phyloP scores from a whole-genome alignment of 2,113 vertebrate species.

The Dasyurus viverrinus region DNA sequence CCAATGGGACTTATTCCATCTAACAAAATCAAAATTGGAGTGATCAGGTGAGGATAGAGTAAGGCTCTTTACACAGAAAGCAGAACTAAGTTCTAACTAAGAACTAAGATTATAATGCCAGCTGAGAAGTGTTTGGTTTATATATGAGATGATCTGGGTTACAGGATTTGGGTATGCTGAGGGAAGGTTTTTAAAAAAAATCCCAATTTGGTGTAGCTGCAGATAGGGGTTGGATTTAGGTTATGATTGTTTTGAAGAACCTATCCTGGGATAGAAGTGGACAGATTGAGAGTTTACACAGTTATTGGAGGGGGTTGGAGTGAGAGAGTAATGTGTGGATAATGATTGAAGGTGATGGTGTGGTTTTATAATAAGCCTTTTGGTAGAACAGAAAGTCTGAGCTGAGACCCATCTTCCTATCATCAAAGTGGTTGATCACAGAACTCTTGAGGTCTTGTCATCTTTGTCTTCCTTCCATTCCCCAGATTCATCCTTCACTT shows the following conservation, averaged over 20 bases:
- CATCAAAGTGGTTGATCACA: background rate
- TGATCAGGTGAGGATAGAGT: background rate
- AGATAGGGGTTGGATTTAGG: background rate
- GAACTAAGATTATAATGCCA: background rate
- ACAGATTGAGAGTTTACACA: background rate
- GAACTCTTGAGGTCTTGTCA: background rate
- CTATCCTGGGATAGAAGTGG: background rate
- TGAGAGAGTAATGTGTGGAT: background rate
- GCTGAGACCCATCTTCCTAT: background rate
- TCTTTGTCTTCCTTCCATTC: background rate
- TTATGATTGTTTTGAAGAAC: background rate
- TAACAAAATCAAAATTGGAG: background rate
- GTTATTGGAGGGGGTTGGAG: background rate
- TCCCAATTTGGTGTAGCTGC: background rate
- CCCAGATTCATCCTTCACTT: background rate
- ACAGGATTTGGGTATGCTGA: background rate
- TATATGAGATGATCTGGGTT: background rate
- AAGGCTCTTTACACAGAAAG: background rate
- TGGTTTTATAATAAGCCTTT: background rate
- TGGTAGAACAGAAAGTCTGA: background rate
- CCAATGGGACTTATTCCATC: background rate
- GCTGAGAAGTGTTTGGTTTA: background rate
- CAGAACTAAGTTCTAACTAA: background rate
- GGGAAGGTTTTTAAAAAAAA: background rate
- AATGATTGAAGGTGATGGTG: background rate